Conservation (phyloP, 2,113 vertebrate genomes). For the Prunella fulvescens region DNA sequence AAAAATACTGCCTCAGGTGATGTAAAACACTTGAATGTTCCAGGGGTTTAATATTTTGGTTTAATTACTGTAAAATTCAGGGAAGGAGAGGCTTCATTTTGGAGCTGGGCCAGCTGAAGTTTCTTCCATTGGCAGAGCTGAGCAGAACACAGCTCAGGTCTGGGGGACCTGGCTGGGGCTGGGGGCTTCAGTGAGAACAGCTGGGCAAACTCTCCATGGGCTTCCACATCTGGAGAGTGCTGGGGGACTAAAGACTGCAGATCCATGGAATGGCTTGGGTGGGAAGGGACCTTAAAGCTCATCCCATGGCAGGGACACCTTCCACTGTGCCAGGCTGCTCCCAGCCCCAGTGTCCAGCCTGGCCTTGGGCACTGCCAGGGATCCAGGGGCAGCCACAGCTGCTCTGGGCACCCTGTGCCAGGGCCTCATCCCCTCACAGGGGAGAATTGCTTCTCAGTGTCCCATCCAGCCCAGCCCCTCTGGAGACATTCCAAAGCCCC, state of each 20-base stretch:
- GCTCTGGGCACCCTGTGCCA: not conserved
- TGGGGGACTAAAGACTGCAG: not conserved
- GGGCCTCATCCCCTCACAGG: rapidly evolving
- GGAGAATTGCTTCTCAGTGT: rapidly evolving
- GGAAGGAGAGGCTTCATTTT: not conserved
- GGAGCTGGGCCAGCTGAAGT: not conserved
- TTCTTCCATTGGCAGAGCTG: not conserved
- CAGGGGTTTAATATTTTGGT: not conserved
- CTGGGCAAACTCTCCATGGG: not conserved
- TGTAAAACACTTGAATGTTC: not conserved
- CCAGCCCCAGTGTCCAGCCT: not conserved
- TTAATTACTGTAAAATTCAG: not conserved
- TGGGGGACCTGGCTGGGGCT: not conserved
- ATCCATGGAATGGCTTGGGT: not conserved
- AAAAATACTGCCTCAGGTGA: not conserved
- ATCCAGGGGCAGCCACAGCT: not conserved
- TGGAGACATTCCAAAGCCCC: not conserved
- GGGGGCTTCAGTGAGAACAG: not conserved
- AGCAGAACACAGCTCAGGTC: not conserved
- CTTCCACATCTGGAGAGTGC: not conserved
- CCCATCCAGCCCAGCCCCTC: not conserved
- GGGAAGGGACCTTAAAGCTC: not conserved
- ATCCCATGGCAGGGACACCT: not conserved
- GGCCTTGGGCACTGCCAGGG: not conserved
- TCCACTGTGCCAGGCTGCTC: rapidly evolving